Base-by-base conservation (phyloP, 1,140 invertebrate species). In the Lineus longissimus region DNA sequence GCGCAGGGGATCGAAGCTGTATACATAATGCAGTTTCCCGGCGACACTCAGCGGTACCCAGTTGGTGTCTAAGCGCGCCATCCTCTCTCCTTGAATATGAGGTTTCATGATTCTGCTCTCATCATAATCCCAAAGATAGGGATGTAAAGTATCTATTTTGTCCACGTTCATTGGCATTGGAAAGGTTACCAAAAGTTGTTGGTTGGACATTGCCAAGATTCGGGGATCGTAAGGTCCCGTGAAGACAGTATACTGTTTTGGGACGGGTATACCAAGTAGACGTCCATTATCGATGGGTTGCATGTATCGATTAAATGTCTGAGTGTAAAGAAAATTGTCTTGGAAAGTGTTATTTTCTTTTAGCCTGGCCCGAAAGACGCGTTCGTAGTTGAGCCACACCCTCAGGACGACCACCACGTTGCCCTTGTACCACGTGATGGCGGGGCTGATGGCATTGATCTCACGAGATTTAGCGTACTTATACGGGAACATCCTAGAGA, bases 1-100 rank as follows among this genome's bases (percentile, higher is more conserved):
- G 9, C 47, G 27, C 47, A 57, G 22, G 17, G 60, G 60, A 41
- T 62, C 60, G 22, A 62, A 36, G 23, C 45, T 62, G 45, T 62
- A 62, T 6, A 41, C 41, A n/a, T 30, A 57, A 41, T 62, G 36
- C 15, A 62, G 29, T 27, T 31, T 25, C 4, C 51, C 60, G 11
- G 56, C 27, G 2, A 62, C 23, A 15, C 25, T 41, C n/a, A 62
- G 31, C n/a, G 60, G 60, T 15, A 57, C 41, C 60, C 60, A 62
- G 60, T 62, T 62, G 9, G 25, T 62, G 9, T 62, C 60, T 27
- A 25, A 25, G 17, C 43, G 19, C 6, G n/a, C 17, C 22, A 62
- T 23, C 2, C 13, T 27, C 11, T n/a, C 23, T n/a, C n/a, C 25
- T 31, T 15, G 6, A 13, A 62, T 19, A 15, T 4, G 17, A 2